These are phyloP conservation scores for Lepidotrigona ventralis DNA, from an alignment of 1,140 invertebrate species.

Conservation along the genomic window DNA sequence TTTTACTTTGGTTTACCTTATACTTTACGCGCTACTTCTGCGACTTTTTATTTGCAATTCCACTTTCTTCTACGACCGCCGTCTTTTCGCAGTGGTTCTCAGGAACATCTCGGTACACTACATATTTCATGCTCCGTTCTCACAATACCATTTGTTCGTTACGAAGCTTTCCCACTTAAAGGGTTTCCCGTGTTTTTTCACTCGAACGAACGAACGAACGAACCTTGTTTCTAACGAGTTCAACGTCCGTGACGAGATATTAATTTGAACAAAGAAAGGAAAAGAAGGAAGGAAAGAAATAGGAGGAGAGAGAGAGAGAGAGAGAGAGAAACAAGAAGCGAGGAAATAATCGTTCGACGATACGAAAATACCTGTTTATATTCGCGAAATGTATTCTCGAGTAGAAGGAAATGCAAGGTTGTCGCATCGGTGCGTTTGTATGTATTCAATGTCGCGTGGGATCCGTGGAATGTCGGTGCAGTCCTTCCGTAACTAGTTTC, in stretches of 20 bases:
- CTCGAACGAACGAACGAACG: not conserved
- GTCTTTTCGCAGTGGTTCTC: conserved; percentile 50
- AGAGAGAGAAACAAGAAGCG: not conserved
- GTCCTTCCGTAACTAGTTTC: conserved; percentile 79
- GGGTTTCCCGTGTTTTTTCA: not conserved
- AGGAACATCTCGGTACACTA: not conserved
- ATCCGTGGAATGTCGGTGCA: conserved; percentile 74
- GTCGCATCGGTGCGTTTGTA: conserved; percentile 42
- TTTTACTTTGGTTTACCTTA: conserved; percentile 68
- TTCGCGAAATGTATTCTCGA: conserved; percentile 2
- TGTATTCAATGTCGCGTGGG: conserved; percentile 52
- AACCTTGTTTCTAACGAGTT: conserved; percentile 4
- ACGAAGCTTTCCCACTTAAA: not conserved
- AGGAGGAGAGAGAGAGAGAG: not conserved
- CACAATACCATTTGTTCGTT: conserved; percentile 27
- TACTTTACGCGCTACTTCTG: conserved; percentile 66
- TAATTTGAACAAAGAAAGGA: not conserved
- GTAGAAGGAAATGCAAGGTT: conserved; percentile 38
- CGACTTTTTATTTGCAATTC: conserved; percentile 67
- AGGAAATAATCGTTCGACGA: not conserved
- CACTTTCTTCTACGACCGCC: conserved; percentile 56
- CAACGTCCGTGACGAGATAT: not conserved
- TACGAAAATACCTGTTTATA: not conserved
- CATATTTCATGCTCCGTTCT: conserved; percentile 24
- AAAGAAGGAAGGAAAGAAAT: not conserved